A percentile compares a stretch with the other conserved stretches of the same genome.
phyloP scores from a whole-genome alignment of 92 coral and sea anemone species.

The Palythoa caribaeorum region DNA sequence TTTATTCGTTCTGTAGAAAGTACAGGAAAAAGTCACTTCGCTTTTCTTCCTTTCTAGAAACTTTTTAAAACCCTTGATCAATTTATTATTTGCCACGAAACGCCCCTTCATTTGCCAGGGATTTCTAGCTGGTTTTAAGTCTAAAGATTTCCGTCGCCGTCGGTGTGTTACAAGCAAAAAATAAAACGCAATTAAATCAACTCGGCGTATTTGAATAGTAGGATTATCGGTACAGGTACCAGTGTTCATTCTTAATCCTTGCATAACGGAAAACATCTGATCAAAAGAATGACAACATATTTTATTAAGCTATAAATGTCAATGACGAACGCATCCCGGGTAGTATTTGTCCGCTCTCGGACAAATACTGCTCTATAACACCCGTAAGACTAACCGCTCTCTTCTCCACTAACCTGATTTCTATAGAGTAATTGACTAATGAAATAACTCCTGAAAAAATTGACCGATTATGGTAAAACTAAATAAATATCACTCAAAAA shows the following conservation, averaged over 20 bases:
- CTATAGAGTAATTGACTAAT: neutral
- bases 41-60: neutral
- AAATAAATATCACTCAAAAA: neutral
- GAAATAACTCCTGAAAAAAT: neutral
- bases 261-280: neutral
- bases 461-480: neutral
- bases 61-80: neutral
- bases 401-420: neutral
- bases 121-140: neutral
- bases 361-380: neutral
- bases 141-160: neutral
- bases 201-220: neutral
- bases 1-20: neutral
- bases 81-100: neutral
- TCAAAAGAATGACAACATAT: constrained; percentile 20
- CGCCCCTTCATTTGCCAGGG: neutral
- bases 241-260: neutral
- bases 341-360: neutral
- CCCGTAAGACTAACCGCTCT: too few species aligned
- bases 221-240: constrained; percentile 15
- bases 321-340: neutral
- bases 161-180: constrained; percentile 8
- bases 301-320: neutral
- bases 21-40: neutral
- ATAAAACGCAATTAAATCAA: constrained; percentile 17